These are phyloP conservation scores for Seira musarum DNA, from an alignment of 2,888 invertebrate species.

Conservation along the genomic window DNA sequence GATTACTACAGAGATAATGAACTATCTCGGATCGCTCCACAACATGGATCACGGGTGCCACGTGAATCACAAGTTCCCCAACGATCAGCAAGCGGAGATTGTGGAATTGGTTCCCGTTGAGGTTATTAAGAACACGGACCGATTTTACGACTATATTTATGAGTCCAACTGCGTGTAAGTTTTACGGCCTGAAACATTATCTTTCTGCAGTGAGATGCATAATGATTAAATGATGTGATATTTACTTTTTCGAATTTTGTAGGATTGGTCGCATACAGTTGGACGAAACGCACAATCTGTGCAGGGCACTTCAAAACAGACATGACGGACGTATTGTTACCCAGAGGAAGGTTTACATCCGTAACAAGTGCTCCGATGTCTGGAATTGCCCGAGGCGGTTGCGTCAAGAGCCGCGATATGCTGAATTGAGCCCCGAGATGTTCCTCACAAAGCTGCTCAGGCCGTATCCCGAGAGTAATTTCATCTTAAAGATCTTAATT, in stretches of 20 bases:
- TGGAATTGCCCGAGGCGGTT: conserved; percentile 44
- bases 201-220: neutral
- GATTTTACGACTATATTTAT: conserved; percentile 85
- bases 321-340: conserved; percentile 42
- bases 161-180: conserved; percentile 84
- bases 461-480: conserved; percentile 63
- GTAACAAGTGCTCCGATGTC: conserved; percentile 40
- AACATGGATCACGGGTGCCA: conserved; percentile 52
- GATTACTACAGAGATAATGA: conserved; percentile 54
- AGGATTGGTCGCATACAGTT: conserved; percentile 58
- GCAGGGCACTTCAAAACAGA: conserved; percentile 40
- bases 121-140: conserved; percentile 79
- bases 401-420: conserved; percentile 45
- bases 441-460: conserved; percentile 56
- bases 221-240: neutral
- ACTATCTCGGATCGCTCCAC: conserved; percentile 60
- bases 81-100: conserved; percentile 73
- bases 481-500: too few relatives aligned
- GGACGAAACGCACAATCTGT: conserved; percentile 55
- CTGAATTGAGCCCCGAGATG: conserved; percentile 39
- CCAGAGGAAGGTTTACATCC: conserved; percentile 36
- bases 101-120: conserved; percentile 82
- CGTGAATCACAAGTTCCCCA: conserved; percentile 52
- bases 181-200: neutral
- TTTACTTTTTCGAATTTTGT: neutral